A percentile compares a stretch with the other conserved stretches of the same genome.
phyloP scores from a whole-genome alignment of 2,113 vertebrate genomes.

The Nothocercus julius region DNA sequence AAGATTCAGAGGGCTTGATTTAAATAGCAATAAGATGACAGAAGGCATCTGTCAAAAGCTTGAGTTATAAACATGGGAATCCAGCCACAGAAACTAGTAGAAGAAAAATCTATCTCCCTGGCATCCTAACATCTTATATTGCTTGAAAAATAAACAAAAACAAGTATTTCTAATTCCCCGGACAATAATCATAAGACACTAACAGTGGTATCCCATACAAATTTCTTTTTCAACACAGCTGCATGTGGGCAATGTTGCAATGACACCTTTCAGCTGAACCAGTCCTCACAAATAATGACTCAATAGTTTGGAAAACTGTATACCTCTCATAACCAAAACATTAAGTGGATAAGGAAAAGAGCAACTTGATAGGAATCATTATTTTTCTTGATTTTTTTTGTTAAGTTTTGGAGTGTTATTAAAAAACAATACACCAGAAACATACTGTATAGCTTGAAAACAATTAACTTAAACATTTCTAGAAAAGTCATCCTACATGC shows the following conservation, averaged over 20 bases:
- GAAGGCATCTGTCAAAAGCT: background rate
- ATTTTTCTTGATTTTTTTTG: background rate
- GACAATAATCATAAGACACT: background rate
- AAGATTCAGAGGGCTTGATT: background rate
- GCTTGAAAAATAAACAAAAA: background rate
- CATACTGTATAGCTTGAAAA: background rate
- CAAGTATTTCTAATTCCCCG: background rate
- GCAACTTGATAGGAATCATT: background rate
- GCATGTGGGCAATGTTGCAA: background rate
- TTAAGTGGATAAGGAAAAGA: background rate
- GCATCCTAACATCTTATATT: background rate
- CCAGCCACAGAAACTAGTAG: background rate
- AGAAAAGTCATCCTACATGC: constrained; percentile 12
- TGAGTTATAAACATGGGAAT: background rate
- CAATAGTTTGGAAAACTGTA: background rate
- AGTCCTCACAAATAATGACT: background rate
- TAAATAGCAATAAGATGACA: background rate
- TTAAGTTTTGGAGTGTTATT: background rate
- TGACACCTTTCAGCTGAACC: background rate
- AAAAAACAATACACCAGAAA: background rate
- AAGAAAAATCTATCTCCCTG: background rate
- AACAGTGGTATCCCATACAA: background rate
- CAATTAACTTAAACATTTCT: constrained; percentile 24
- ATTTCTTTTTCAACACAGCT: background rate
- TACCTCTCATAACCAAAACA: background rate